phyloP scores from a whole-genome alignment of 2,888 invertebrate genomes.

The Mesorhabditis sp. region DNA sequence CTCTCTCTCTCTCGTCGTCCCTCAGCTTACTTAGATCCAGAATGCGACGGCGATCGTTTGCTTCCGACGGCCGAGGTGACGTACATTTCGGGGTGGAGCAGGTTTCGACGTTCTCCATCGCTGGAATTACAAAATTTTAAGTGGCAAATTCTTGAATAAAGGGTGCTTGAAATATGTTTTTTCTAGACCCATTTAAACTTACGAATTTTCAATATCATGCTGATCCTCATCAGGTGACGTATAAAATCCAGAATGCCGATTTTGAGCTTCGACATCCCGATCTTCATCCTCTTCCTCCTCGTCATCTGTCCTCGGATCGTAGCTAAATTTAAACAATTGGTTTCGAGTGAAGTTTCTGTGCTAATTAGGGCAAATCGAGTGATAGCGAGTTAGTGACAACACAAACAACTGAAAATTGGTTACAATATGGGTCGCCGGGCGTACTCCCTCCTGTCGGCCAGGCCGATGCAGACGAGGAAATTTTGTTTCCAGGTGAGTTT shows the following conservation, averaged over 20 bases:
- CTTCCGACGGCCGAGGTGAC: not conserved
- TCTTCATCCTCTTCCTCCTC: slow-evolving; percentile 12
- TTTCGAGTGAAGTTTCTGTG: not conserved
- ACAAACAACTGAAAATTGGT: not conserved
- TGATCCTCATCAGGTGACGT: not conserved
- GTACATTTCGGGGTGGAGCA: not conserved
- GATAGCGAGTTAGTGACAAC: not conserved
- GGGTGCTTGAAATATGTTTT: no score
- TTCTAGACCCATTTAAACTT: not conserved
- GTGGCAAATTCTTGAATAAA: no score
- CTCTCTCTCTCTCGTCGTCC: no score
- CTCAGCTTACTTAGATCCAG: no score
- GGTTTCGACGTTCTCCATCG: not conserved
- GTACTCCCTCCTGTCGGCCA: slow-evolving; percentile 38
- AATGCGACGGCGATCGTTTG: no score
- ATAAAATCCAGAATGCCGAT: not conserved
- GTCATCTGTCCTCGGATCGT: slow-evolving; percentile 18
- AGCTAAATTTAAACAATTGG: slow-evolving; percentile 16
- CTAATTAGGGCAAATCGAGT: not conserved
- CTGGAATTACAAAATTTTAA: no score
- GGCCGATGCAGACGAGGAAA: slow-evolving; percentile 52
- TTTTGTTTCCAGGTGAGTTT: slow-evolving; percentile 41
- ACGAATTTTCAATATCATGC: not conserved
- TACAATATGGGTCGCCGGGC: slow-evolving; percentile 6
- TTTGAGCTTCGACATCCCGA: not conserved